Evolutionary conservation across 1,140 invertebrate species (phyloP).

Genomic region (Palaemon carinicauda): DNA sequence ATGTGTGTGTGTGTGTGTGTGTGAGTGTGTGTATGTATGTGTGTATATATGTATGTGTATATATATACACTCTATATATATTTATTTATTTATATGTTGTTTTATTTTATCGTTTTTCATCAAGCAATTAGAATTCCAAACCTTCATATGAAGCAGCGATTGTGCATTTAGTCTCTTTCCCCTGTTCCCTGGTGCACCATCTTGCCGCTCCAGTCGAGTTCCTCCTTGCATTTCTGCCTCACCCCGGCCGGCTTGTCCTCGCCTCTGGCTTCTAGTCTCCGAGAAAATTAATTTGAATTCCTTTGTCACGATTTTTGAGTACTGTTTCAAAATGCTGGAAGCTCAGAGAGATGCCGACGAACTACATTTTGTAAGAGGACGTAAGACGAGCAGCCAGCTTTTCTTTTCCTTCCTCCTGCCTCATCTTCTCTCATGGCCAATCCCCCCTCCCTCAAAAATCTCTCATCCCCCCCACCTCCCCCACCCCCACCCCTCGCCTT

Average conservation of each 20-base stretch:
- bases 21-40: too few species aligned
- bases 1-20: too few species aligned
- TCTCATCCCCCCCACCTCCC: background rate
- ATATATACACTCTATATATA: too few species aligned
- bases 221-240: background rate
- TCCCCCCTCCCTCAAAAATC: too few species aligned
- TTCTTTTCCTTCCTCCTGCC: too few species aligned
- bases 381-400: background rate
- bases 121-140: too few species aligned
- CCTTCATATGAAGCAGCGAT: too few species aligned
- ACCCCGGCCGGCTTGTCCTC: background rate
- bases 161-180: background rate
- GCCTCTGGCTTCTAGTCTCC: background rate
- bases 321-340: background rate
- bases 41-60: too few species aligned
- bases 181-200: background rate
- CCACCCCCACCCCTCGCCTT: background rate
- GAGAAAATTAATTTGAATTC: slow-evolving; percentile 2
- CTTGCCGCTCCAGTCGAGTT: background rate
- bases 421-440: too few species aligned
- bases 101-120: too few species aligned
- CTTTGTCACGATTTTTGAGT: background rate
- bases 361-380: background rate
- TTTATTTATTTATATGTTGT: too few species aligned
- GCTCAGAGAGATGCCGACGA: background rate